phyloP scores from a whole-genome alignment of 2,888 invertebrate genomes.

The Nemotelus pantherinus region DNA sequence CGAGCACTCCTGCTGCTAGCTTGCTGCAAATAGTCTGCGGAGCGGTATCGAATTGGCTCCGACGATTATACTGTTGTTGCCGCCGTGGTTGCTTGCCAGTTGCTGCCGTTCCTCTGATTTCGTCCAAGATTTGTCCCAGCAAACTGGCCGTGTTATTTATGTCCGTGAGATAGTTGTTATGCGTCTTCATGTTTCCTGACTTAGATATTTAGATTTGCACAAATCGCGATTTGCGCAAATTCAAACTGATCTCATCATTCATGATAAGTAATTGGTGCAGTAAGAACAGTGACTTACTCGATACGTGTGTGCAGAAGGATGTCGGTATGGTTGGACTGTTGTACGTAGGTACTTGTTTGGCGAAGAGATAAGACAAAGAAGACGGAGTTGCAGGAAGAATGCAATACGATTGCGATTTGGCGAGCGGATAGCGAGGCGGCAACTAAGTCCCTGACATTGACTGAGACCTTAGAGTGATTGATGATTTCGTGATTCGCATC shows the following conservation, averaged over 20 bases:
- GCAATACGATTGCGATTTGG: conserved; percentile 4
- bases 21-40: background rate
- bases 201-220: conserved; percentile 37
- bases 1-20: conserved; percentile 6
- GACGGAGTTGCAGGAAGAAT: background rate
- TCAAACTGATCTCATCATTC: conserved; percentile 43
- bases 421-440: conserved; percentile 25
- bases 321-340: too few relatives aligned
- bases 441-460: conserved; percentile 31
- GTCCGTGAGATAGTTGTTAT: conserved; percentile 45
- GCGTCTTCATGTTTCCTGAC: conserved; percentile 40
- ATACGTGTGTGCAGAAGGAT: background rate
- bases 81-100: conserved; percentile 3
- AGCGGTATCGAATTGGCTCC: background rate
- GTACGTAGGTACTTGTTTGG: background rate
- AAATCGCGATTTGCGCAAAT: conserved; percentile 43
- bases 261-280: conserved; percentile 45
- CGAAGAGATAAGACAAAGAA: background rate
- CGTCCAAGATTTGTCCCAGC: conserved; percentile 36
- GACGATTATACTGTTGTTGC: background rate
- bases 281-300: conserved; percentile 40
- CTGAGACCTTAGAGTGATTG: conserved; percentile 28
- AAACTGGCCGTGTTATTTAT: conserved; percentile 38
- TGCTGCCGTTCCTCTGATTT: conserved; percentile 18
- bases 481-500: conserved; percentile 41